Evolutionary conservation across 2,888 invertebrate species (phyloP).

Genomic region (Eupithecia dodoneata): DNA sequence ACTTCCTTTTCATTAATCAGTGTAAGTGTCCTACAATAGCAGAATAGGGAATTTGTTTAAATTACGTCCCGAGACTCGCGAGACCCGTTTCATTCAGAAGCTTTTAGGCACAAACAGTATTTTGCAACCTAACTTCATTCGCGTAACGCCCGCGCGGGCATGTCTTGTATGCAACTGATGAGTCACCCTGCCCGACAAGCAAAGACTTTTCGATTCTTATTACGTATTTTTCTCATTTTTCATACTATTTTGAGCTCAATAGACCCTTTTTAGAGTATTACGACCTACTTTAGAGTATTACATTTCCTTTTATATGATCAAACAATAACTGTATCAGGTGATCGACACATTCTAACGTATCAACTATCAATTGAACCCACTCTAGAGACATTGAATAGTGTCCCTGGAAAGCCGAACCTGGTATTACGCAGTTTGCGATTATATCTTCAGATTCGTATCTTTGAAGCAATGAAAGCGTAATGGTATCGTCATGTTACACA

Average conservation of each 20-base stretch:
- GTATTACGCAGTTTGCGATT: constrained; percentile 32
- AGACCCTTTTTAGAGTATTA: neutral
- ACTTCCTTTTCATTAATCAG: neutral
- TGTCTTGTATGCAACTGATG: neutral
- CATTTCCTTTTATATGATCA: constrained; percentile 3
- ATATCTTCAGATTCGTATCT: constrained; percentile 40
- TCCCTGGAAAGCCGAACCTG: constrained; percentile 26
- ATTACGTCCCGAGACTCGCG: neutral
- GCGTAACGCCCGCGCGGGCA: neutral
- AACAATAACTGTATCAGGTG: constrained; percentile 12
- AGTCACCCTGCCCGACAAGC: neutral
- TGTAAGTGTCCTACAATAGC: neutral
- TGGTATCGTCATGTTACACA: constrained; percentile 51
- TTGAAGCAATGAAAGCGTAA: constrained; percentile 49
- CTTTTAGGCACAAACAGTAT: neutral
- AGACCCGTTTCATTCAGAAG: neutral
- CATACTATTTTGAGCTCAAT: neutral
- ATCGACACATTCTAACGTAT: constrained; percentile 7
- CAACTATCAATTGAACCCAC: constrained; percentile 19
- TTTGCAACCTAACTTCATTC: neutral
- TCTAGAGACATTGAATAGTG: constrained; percentile 5
- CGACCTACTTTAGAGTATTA: neutral
- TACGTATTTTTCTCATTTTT: neutral
- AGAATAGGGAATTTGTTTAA: neutral
- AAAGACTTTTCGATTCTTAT: neutral